Base-by-base conservation (phyloP, 2,888 invertebrate species). In the Coecobrya sp. region DNA sequence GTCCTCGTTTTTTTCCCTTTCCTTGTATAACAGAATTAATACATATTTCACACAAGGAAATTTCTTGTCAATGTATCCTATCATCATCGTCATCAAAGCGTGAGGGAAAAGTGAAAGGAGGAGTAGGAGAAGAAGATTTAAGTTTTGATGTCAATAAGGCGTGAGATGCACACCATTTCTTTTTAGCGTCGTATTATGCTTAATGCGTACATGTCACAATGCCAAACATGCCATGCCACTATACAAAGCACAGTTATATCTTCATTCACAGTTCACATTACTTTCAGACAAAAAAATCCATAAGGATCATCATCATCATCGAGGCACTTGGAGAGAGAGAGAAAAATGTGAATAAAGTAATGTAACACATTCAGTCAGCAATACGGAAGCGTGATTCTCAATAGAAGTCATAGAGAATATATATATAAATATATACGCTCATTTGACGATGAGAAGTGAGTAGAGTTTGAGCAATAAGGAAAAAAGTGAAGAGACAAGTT, bases 81-180 rank as follows among this genome's bases (percentile, higher is more conserved):
- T 68, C 10, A 68, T 68, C 36, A 36, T 4, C 10, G n/a, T n/a
- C n/a, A n/a, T 36, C 30, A 68, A n/a, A n/a, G n/a, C 27, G 36
- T 19, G 13, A 62, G 42, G 36, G 84, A 62, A 84, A 84, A 82
- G 82, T n/a, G 79, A 22, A 52, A 62, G 30, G n/a, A 49, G 19
- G 52, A 30, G 13, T 19, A 13, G 27, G 68, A 30, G 4, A 55
- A 62, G 65, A 27, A 85, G 86, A 86, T 73, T 73, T 73, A 73
- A 73, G 73, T 86, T 86, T 73, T 86, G 36, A 73, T 86, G 86
- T 73, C 55, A 86, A 86, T 68, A 68, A 68, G 68, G 68, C 68
- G 36, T 68, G 68, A 68, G 68, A 68, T 68, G 68, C 68, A 36
- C 36, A 30, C 36, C 30, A 68, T 36, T 30, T 68, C 27, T 36